Conservation (phyloP, 2,888 invertebrate genomes). For the Mythimna ferrago region DNA sequence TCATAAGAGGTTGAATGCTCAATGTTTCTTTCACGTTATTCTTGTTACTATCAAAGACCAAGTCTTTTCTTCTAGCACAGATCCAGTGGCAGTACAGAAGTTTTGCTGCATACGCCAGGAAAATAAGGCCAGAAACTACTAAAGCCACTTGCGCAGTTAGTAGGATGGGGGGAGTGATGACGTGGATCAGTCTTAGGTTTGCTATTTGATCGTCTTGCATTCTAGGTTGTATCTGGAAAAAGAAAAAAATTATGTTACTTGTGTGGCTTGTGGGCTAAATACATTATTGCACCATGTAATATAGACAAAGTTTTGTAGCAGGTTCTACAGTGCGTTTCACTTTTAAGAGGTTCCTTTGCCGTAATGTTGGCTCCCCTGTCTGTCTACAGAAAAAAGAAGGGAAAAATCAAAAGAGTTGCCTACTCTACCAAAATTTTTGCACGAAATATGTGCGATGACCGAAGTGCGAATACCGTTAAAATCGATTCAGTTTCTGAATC, state of each 20-base stretch:
- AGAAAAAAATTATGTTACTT: background rate
- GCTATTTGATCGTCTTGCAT: conserved; percentile 62
- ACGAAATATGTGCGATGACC: no score
- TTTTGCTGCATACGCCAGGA: conserved; percentile 49
- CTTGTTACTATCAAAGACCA: conserved; percentile 9
- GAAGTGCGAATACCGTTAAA: no score
- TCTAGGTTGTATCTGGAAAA: conserved; percentile 73
- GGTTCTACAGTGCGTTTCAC: no score
- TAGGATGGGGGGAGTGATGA: conserved; percentile 65
- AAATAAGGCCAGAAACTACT: conserved; percentile 28
- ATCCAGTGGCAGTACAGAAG: conserved; percentile 52
- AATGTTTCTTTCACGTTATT: conserved; percentile 26
- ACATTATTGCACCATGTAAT: no score
- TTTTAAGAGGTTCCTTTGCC: no score
- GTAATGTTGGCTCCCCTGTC: no score
- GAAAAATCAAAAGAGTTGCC: no score
- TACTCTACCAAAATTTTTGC: no score
- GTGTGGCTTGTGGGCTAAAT: no score
- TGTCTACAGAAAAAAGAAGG: no score
- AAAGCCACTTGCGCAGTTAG: conserved; percentile 59
- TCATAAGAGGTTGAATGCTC: conserved; percentile 52
- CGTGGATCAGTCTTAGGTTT: conserved; percentile 63
- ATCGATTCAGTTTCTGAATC: no score
- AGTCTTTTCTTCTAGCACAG: conserved; percentile 38
- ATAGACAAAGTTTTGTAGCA: no score